These are phyloP conservation scores for Phoeniculus purpureus DNA, from an alignment of 2,797 vertebrate genomes.

Conservation along the genomic window DNA sequence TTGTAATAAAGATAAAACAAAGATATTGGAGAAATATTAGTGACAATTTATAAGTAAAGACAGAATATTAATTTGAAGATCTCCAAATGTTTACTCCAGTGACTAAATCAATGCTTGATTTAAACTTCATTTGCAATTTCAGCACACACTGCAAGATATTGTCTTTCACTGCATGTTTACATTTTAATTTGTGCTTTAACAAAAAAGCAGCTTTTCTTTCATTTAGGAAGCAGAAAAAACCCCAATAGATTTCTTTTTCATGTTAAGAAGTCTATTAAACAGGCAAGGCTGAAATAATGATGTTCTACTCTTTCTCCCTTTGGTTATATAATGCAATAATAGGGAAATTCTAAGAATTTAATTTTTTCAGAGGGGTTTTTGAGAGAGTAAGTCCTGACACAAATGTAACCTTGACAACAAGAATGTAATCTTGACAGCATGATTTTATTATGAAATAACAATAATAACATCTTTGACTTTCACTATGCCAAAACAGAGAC, in stretches of 20 bases:
- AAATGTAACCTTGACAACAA: background rate
- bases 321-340: conserved; percentile 28
- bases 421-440: background rate
- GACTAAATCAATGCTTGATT: conserved; percentile 49
- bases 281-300: background rate
- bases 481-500: background rate
- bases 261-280: conserved; percentile 33
- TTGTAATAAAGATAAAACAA: conserved; percentile 10
- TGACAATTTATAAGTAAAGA: conserved; percentile 8
- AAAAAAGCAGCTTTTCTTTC: conserved; percentile 18
- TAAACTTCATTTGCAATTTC: conserved; percentile 54
- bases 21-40: background rate
- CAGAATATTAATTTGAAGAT: background rate
- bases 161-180: conserved; percentile 34
- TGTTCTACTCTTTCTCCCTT: background rate
- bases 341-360: background rate
- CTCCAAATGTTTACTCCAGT: background rate
- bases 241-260: background rate
- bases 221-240: background rate
- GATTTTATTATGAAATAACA: background rate
- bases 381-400: background rate
- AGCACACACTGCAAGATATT: background rate
- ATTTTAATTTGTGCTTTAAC: conserved; percentile 57
- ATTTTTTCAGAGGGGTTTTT: background rate
- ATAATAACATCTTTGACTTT: background rate